These are phyloP conservation scores for Hemiprocne comata DNA, from an alignment of 2,113 vertebrate genomes.

Conservation along the genomic window DNA sequence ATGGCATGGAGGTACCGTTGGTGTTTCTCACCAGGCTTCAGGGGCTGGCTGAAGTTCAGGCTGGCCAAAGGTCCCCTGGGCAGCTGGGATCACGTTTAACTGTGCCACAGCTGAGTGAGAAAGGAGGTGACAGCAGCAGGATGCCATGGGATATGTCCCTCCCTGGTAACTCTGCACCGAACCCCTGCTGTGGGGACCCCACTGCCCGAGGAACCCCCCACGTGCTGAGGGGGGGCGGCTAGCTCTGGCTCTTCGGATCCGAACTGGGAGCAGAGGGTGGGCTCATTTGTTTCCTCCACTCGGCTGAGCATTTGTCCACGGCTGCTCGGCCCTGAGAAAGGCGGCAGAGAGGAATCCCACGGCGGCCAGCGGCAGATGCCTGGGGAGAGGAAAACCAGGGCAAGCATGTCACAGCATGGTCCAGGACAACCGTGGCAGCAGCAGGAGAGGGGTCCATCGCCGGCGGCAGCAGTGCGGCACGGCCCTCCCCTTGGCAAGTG, in stretches of 20 bases:
- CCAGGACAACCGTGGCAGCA: background rate
- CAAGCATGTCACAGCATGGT: rapidly evolving
- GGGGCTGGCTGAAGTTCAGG: background rate
- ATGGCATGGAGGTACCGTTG: rapidly evolving
- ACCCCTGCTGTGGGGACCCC: background rate
- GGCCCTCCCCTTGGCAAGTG: background rate
- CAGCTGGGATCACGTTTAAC: background rate
- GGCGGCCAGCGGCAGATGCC: background rate
- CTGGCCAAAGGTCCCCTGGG: background rate
- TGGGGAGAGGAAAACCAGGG: background rate
- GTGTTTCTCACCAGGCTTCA: background rate
- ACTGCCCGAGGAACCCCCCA: rapidly evolving
- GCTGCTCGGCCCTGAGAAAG: background rate
- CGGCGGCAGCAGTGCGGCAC: rapidly evolving
- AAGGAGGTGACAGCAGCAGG: background rate
- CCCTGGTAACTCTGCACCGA: rapidly evolving
- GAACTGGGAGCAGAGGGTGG: background rate
- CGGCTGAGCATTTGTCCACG: background rate
- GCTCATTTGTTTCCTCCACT: slow-evolving; percentile 49
- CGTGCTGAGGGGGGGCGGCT: rapidly evolving
- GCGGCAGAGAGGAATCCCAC: background rate
- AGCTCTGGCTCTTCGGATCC: background rate
- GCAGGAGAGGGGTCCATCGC: background rate
- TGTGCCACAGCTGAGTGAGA: rapidly evolving
- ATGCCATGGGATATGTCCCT: rapidly evolving